Evolutionary conservation across 1,140 invertebrate genomes (phyloP), one percentile per base, ranked within the genome.

Genomic region (Procambarus virginalis): DNA sequence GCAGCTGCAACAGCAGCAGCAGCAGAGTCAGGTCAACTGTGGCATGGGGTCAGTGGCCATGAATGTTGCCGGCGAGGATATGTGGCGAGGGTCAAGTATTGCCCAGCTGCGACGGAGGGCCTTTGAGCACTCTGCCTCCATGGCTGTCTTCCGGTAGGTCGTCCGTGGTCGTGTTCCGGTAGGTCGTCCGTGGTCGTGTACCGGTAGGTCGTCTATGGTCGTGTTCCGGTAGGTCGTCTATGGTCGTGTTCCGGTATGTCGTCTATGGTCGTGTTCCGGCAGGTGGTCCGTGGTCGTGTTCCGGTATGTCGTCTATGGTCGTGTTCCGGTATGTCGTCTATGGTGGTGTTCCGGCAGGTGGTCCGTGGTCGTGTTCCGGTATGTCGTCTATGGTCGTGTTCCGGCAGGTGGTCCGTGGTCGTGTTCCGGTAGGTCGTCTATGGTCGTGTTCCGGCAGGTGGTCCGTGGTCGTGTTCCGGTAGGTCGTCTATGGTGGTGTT

Each of bases 81-180:
- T 91, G 77, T 91, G 89, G 89, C 46, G 89, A 0, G 89, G 89
- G 0, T 86, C 89, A 1, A 91, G 89, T n/a, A 91, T 91, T 51
- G 89, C 89, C 49, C 89, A 91, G 58, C 77, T 91, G 2, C n/a
- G 89, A 5, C 46, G 89, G 0, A 51, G 84, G 34, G 89, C 89
- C 5, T 86, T 91, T 49, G 89, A 91, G 45, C 89, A 91, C 78
- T 91, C 89, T 0, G 81, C 84, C 10, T 76, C 87, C 46, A 89
- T 89, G 87, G 70, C 80, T 34, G 87, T 83, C 80, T 89, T 91
- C 34, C 88, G 79, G 79, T 82, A 83, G 70, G 48, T 58, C 34
- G n/a, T 3, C 83, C 8, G 0, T 46, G n/a, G 6, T 22, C 8
- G 17, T 9, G 9, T 20, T 0, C 34, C 34, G 34, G 6, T 2